Evolutionary conservation across 2,113 vertebrate genomes (phyloP), one percentile per base, ranked within the genome.

Genomic region (Pomatorhinus ruficollis): DNA sequence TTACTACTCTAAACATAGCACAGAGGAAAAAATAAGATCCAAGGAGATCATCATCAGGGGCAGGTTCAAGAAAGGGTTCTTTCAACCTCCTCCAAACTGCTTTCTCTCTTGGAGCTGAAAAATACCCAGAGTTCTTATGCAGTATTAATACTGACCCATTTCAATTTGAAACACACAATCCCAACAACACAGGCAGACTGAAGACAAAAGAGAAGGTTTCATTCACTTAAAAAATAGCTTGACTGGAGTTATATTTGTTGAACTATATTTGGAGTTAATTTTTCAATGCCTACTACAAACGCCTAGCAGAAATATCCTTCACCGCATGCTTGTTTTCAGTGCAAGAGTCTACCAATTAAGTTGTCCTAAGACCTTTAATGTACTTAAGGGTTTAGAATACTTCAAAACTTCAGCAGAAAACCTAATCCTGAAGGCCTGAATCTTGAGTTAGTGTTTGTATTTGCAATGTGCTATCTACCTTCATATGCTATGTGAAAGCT

Each of bases 1-100:
- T 94, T 28, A 31, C 44, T 86, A 71, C 79, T 96, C 95, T 95
- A 97, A 97, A 97, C 85, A 96, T 97, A 96, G 96, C 44, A 0
- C 68, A 89, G 89, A 94, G 90, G 72, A 84, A 96, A 96, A 94
- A 95, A 94, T 83, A 94, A 74, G 74, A 90, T 80, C 66, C 1
- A 3, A 87, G 54, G 11, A 88, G 86, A 93, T 92, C 87, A 93
- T 90, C 87, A 78, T 82, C n/a, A 86, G 90, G 56, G 74, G 37
- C 53, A 94, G 37, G 52, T 89, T 96, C 92, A 90, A 94, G 65
- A 94, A 84, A 60, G 71, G 63, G 64, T 49, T 93, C 90, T 70
- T 93, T 89, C 65, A 78, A 27, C 53, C 30, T 52, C 56, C 65
- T 69, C 23, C 42, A 81, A 16, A 44, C n/a, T 2, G 3, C 76